Evolutionary conservation across 2,113 vertebrate genomes (phyloP).

Genomic region (Nycticryphes semicollaris): DNA sequence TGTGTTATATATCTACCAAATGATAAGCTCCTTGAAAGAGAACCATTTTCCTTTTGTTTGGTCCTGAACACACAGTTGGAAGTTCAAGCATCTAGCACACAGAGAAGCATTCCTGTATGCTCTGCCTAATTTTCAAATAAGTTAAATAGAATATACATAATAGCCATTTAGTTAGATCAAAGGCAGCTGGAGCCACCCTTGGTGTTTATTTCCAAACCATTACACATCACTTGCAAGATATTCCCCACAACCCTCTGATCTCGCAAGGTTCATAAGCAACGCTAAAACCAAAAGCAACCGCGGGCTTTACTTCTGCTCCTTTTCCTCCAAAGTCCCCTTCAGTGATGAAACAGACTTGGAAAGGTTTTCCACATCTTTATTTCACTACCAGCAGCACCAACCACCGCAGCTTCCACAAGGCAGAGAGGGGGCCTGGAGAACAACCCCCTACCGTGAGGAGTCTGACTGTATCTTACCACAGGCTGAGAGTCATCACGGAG

Average conservation of each 20-base stretch:
- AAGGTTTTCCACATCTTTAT: not conserved
- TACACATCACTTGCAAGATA: slow-evolving; percentile 22
- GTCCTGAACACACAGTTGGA: slow-evolving; percentile 27
- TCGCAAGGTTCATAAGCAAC: not conserved
- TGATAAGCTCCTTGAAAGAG: slow-evolving; percentile 16
- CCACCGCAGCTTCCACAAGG: not conserved
- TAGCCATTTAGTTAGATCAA: slow-evolving; percentile 25
- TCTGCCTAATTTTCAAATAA: slow-evolving; percentile 41
- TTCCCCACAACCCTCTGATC: not conserved
- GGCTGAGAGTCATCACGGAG: fast-evolving
- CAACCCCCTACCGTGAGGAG: not conserved
- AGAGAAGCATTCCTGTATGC: not conserved
- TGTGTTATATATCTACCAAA: slow-evolving; percentile 5
- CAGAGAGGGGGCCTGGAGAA: fast-evolving
- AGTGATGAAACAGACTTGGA: not conserved
- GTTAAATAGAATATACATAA: slow-evolving; percentile 47
- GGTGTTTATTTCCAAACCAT: slow-evolving; percentile 46
- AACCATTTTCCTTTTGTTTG: slow-evolving; percentile 42
- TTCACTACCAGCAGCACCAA: not conserved
- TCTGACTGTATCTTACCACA: not conserved
- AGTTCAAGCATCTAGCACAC: not conserved
- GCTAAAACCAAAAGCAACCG: not conserved
- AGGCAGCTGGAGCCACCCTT: slow-evolving; percentile 5
- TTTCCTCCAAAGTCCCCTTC: not conserved
- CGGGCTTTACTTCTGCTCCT: not conserved